These are phyloP conservation scores for Pantherophis alleghaniensis DNA, from an alignment of 2,797 vertebrate genomes.

Conservation along the genomic window DNA sequence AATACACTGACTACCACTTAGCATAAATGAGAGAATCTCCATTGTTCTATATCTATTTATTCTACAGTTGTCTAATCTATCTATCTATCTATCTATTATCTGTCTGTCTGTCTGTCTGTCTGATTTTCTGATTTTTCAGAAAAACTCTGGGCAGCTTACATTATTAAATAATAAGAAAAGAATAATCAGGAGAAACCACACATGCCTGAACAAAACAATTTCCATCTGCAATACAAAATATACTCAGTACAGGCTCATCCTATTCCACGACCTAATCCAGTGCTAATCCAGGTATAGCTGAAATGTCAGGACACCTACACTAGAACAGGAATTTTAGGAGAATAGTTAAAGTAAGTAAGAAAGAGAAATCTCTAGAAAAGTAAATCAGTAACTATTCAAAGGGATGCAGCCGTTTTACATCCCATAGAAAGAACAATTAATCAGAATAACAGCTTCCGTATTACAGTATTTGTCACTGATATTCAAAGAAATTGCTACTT, in stretches of 20 bases:
- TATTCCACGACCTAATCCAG: neutral
- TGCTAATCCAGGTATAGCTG: neutral
- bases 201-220: neutral
- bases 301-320: neutral
- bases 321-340: neutral
- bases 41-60: slow-evolving; percentile 1
- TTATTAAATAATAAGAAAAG: neutral
- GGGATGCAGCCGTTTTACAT: neutral
- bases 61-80: neutral
- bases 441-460: neutral
- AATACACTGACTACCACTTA: slow-evolving; percentile 36
- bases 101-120: neutral
- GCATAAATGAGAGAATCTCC: slow-evolving; percentile 25
- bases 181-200: neutral
- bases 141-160: neutral
- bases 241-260: neutral
- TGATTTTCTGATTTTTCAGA: neutral
- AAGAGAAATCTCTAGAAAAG: neutral
- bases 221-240: neutral
- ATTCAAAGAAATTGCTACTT: neutral
- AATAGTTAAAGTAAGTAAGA: neutral
- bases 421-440: neutral
- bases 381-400: neutral
- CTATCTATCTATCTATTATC: neutral
- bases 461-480: neutral